Evolutionary conservation across 2,888 invertebrate genomes (phyloP).

Genomic region (Lagria hirta): DNA sequence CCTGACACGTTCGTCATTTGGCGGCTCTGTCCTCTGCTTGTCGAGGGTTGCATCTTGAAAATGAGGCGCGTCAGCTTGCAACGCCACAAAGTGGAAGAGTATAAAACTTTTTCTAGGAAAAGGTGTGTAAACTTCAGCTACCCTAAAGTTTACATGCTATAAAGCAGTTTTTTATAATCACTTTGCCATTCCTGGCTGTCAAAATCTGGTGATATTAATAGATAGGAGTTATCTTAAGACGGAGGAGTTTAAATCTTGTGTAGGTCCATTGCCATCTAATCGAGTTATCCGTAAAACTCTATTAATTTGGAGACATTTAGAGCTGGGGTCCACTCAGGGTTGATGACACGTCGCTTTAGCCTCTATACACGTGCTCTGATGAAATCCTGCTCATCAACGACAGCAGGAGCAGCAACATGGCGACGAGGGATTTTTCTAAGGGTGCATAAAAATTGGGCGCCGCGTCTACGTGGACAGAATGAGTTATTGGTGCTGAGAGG

Average conservation of each 20-base stretch:
- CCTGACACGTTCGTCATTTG: conserved; percentile 42
- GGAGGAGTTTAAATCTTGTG: conserved; percentile 15
- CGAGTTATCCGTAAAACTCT: conserved; percentile 15
- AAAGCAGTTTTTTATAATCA: too few relatives aligned
- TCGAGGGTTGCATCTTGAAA: conserved; percentile 34
- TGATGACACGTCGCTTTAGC: conserved; percentile 17
- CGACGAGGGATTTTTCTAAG: conserved; percentile 17
- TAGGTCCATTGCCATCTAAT: conserved; percentile 20
- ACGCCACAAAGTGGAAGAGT: conserved; percentile 24
- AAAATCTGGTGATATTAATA: not conserved
- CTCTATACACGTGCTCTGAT: conserved; percentile 16
- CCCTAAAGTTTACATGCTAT: too few relatives aligned
- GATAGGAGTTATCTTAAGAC: too few relatives aligned
- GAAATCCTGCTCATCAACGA: conserved; percentile 24
- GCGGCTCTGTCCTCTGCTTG: conserved; percentile 36
- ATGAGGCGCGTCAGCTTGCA: conserved; percentile 39
- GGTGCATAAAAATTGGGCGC: conserved; percentile 28
- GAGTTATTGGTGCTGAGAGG: conserved; percentile 22
- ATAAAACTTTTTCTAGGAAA: too few relatives aligned
- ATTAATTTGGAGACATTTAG: conserved; percentile 24
- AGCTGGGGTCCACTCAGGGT: conserved; percentile 9
- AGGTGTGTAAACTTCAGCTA: too few relatives aligned
- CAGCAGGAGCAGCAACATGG: conserved; percentile 26
- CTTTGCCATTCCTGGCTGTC: too few relatives aligned
- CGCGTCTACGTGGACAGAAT: conserved; percentile 25